Evolutionary conservation across 2,888 invertebrate genomes (phyloP), one percentile per base, ranked within the genome.

Genomic region (Andricus curvator): DNA sequence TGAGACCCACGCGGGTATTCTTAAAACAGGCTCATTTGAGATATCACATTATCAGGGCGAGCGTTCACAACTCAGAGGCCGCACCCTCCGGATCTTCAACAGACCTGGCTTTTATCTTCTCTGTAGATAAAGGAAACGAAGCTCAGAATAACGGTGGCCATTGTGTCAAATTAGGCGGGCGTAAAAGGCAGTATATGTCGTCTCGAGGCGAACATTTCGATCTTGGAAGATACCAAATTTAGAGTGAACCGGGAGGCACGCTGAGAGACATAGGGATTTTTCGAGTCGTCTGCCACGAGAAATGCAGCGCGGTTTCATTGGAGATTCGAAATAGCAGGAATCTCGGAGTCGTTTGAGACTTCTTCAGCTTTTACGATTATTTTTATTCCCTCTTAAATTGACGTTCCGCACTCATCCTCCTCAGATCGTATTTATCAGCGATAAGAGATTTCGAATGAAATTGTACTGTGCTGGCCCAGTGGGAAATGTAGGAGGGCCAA

Each of bases 371-470:
- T 86, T 87, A 87, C 87, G 87, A 87, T 88, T 87, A 88, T 86
- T 88, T 88, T 88, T 88, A 88, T 88, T 86, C 83, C 84, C 82
- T 82, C 84, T 84, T 84, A 84, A 87, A 87, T 83, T 82, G 84
- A 82, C 84, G 84, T 84, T 83, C 82, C 81, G 80, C 80, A 81
- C 82, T 83, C 82, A 78, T 81, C 80, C 80, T 81, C 78, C 68
- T 77, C 82, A 80, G 83, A 86, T 83, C 85, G 84, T 86, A 86
- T 87, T 86, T 86, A 87, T 87, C 86, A 86, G 84, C 85, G 86
- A 85, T 87, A 87, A 86, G 85, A 86, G 84, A 86, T 87, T 87
- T 84, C 84, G 83, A 86, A 83, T 84, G 81, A 84, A 85, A 83
- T 83, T 84, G 84, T 83, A 81, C 78, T 79, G 85, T 80, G 84